Evolutionary conservation across 2,888 invertebrate species (phyloP), one percentile per base, ranked within the genome.

Genomic region (Diarsia brunnea): DNA sequence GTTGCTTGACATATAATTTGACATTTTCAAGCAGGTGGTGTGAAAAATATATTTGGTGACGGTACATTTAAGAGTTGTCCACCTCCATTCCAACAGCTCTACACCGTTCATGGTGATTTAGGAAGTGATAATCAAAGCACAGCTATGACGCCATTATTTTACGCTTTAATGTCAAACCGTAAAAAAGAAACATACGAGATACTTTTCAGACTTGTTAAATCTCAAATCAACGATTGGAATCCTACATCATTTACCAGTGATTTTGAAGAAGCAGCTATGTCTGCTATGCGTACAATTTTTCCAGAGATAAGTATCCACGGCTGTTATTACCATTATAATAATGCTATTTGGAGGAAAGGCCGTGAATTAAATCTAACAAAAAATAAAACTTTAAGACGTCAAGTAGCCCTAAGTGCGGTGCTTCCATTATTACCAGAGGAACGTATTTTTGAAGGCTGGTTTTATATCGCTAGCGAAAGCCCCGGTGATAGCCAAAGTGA

Each of bases 51-150:
- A 3, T 31, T 65, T 27, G 47, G 43, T 45, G 63, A 63, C n/a
- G 63, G 63, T n/a, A 63, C 63, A 11, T 63, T 63, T 63, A 63
- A 45, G 43, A 45, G 43, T 45, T 64, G 64, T 47, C 64, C 43
- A 47, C 14, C 43, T 16, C n/a, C n/a, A 7, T 65, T 65, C 27
- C 38, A 51, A 53, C 67, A 67, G n/a, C 61, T 79, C n/a, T 79
- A 70, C 61, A 79, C 79, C 14, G 51, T 79, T 65, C 75, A 79
- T 72, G 79, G 64, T 69, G 79, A 75, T 79, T 69, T 75, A 69
- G 79, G 79, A 69, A 79, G 75, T 71, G 47, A 75, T 14, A 47
- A 11, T 67, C 38, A 49, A 10, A 65, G 49, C 10, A 65, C 65
- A 49, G 19, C 65, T 21, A 10, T 65, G 21, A 65, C 49, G 49